Evolutionary conservation across 1,140 invertebrate genomes (phyloP).

Genomic region (Branchinecta lynchi): DNA sequence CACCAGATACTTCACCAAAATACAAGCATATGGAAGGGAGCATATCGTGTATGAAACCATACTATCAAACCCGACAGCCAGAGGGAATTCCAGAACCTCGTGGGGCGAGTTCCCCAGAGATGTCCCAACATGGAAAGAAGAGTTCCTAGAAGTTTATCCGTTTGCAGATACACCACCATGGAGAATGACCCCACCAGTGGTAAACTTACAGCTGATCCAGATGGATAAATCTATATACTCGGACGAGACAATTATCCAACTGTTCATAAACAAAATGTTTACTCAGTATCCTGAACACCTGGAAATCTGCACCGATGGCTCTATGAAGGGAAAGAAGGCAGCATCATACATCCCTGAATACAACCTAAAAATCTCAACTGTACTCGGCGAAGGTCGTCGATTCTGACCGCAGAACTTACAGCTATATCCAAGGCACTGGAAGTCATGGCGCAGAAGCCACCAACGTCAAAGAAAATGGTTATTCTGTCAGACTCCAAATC

Average conservation of each 20-base stretch:
- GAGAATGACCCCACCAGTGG: neutral
- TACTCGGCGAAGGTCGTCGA: neutral
- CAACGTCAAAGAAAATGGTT: neutral
- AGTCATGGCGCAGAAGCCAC: neutral
- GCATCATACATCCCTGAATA: neutral
- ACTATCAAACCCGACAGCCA: neutral
- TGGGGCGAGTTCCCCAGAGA: neutral
- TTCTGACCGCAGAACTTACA: neutral
- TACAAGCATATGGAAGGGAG: neutral
- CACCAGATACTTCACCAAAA: neutral
- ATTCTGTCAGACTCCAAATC: neutral
- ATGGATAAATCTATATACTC: neutral
- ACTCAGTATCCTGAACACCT: neutral
- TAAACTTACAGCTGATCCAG: neutral
- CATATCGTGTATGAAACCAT: neutral
- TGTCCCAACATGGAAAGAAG: neutral
- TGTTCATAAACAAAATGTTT: neutral
- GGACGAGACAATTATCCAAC: no score
- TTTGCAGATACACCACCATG: neutral
- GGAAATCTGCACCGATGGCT: neutral
- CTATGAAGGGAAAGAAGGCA: neutral
- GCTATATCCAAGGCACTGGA: neutral
- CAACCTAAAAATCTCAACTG: neutral
- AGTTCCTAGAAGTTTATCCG: neutral
- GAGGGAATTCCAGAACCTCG: neutral